These are phyloP conservation scores for Samia ricini DNA, from an alignment of 1,140 invertebrate genomes.

Conservation along the genomic window DNA sequence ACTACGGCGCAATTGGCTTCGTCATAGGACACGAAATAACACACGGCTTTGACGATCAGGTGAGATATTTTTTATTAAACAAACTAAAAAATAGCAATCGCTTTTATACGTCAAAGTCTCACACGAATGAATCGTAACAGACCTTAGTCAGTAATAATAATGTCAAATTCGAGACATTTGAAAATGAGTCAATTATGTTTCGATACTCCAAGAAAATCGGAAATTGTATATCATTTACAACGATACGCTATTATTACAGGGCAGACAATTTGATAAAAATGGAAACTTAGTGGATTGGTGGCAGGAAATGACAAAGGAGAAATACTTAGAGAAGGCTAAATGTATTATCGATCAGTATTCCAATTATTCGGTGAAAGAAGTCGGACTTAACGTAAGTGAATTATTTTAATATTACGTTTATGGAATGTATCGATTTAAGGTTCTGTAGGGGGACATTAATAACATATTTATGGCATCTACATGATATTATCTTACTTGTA, in stretches of 20 bases:
- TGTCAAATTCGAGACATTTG: too few species aligned
- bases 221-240: not conserved
- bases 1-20: constrained; percentile 94
- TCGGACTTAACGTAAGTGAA: constrained; percentile 83
- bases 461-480: too few species aligned
- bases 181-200: too few species aligned
- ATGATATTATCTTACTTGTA: too few species aligned
- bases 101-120: too few species aligned
- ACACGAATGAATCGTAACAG: too few species aligned
- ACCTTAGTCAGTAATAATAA: too few species aligned
- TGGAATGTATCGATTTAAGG: too few species aligned
- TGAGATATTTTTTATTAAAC: constrained; percentile 25
- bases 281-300: constrained; percentile 94
- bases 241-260: constrained; percentile 54
- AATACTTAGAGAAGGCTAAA: constrained; percentile 86
- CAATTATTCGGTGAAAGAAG: constrained; percentile 86
- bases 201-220: too few species aligned
- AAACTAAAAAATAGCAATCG: too few species aligned
- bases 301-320: constrained; percentile 84
- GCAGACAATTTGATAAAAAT: constrained; percentile 92
- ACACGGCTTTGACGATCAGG: constrained; percentile 94
- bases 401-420: constrained; percentile 8
- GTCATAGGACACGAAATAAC: constrained; percentile 97
- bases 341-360: constrained; percentile 95
- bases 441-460: too few species aligned